Conservation (phyloP, 1,140 invertebrate species). For the Drosophila subpulchrella region DNA sequence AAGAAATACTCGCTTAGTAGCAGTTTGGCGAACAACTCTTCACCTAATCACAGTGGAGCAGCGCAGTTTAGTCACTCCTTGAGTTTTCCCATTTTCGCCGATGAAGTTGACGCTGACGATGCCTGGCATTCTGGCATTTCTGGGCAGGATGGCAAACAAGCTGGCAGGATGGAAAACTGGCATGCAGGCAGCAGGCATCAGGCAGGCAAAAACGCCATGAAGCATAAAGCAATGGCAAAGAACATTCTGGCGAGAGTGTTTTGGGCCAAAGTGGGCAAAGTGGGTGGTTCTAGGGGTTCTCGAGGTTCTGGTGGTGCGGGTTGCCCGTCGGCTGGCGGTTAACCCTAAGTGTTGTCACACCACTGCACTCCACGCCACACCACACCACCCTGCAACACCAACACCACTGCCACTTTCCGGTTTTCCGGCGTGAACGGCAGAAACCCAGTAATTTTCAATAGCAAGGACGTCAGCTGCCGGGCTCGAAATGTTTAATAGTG, state of each 20-base stretch:
- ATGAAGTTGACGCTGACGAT: constrained; percentile 46
- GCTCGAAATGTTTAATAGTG: constrained; percentile 22
- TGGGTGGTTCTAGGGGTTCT: constrained; percentile 30
- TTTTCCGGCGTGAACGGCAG: constrained; percentile 57
- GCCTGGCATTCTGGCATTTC: constrained; percentile 34
- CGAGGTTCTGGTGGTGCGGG: constrained; percentile 29
- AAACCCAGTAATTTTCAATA: constrained; percentile 65
- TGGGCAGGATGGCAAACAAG: constrained; percentile 28
- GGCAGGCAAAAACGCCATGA: constrained; percentile 50
- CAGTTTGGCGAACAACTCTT: constrained; percentile 21
- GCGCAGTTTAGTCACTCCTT: constrained; percentile 23
- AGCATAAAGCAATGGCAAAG: constrained; percentile 60
- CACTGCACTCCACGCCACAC: constrained; percentile 12
- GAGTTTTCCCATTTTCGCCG: constrained; percentile 23
- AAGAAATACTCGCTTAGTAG: constrained; percentile 2
- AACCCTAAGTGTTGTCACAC: constrained; percentile 78
- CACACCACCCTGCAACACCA: constrained; percentile 14
- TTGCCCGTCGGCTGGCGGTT: constrained; percentile 60
- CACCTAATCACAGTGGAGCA: constrained; percentile 27
- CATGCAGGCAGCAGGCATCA: constrained; percentile 13
- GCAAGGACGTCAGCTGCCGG: constrained; percentile 27
- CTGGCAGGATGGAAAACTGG: constrained; percentile 14
- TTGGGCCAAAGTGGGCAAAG: neutral
- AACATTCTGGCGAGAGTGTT: constrained; percentile 45
- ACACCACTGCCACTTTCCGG: constrained; percentile 59